phyloP scores from a whole-genome alignment of 2,888 invertebrate genomes.

The Spodoptera exigua region DNA sequence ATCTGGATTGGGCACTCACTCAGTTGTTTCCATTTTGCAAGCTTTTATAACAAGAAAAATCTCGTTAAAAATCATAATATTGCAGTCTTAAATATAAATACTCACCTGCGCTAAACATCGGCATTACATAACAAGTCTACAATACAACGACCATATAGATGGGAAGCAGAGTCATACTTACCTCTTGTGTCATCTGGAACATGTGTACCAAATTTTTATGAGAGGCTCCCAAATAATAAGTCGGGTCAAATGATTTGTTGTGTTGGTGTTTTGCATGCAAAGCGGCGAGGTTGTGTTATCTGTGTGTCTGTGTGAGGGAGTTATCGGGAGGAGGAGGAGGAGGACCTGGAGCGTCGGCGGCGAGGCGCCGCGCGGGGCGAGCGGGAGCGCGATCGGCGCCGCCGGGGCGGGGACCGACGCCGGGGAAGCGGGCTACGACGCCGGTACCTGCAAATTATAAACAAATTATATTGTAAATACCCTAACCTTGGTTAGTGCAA shows the following conservation, averaged over 20 bases:
- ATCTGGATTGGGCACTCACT: constrained; percentile 79
- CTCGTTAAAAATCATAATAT: constrained; percentile 64
- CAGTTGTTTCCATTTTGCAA: constrained; percentile 84
- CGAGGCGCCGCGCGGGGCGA: constrained; percentile 90
- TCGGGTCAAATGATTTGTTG: constrained; percentile 26
- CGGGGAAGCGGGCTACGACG: constrained; percentile 88
- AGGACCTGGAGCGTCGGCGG: constrained; percentile 92
- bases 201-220: constrained; percentile 38
- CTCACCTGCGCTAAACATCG: constrained; percentile 63
- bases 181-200: constrained; percentile 66
- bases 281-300: constrained; percentile 41
- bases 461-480: background rate
- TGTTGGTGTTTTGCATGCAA: constrained; percentile 47
- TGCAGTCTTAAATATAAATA: constrained; percentile 56
- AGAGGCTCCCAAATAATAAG: constrained; percentile 40
- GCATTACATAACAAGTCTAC: constrained; percentile 40
- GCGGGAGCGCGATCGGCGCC: constrained; percentile 90
- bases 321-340: constrained; percentile 93
- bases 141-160: constrained; percentile 24
- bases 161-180: constrained; percentile 65
- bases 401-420: constrained; percentile 89
- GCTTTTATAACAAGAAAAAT: constrained; percentile 84
- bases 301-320: constrained; percentile 48
- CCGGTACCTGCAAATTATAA: constrained; percentile 75
- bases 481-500: no score